These are phyloP conservation scores for Tamias sibiricus DNA, from an alignment of 2,113 vertebrate genomes.

Conservation along the genomic window DNA sequence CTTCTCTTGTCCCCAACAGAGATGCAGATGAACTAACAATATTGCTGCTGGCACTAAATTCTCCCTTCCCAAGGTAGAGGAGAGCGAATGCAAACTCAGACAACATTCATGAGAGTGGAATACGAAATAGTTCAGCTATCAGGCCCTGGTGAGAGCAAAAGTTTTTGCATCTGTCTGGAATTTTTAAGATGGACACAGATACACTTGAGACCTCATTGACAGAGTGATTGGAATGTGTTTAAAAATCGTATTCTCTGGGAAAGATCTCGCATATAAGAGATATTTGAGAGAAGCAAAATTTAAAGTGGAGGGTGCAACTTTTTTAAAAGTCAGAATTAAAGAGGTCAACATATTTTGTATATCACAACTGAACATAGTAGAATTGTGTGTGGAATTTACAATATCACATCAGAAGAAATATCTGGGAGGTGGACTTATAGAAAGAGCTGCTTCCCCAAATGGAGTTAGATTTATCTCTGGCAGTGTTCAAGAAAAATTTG, in stretches of 20 bases:
- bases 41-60: conserved; percentile 66
- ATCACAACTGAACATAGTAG: background rate
- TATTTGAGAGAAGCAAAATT: background rate
- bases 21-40: conserved; percentile 79
- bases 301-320: background rate
- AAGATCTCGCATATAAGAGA: background rate
- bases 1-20: conserved; percentile 60
- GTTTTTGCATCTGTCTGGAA: background rate
- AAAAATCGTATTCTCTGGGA: background rate
- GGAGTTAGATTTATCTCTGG: background rate
- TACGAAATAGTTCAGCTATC: background rate
- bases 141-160: background rate
- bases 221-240: background rate
- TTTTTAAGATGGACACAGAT: background rate
- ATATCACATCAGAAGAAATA: background rate
- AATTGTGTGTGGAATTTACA: background rate
- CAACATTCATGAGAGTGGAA: background rate
- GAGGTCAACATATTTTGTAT: background rate
- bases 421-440: background rate
- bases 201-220: background rate
- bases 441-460: background rate
- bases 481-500: background rate
- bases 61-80: conserved; percentile 14
- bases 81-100: conserved; percentile 3
- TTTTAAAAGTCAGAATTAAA: background rate